A percentile compares a stretch with the other conserved stretches of the same genome.
Conservation (phyloP, 2,888 invertebrate genomes). For the Diplolepis rosae region DNA sequence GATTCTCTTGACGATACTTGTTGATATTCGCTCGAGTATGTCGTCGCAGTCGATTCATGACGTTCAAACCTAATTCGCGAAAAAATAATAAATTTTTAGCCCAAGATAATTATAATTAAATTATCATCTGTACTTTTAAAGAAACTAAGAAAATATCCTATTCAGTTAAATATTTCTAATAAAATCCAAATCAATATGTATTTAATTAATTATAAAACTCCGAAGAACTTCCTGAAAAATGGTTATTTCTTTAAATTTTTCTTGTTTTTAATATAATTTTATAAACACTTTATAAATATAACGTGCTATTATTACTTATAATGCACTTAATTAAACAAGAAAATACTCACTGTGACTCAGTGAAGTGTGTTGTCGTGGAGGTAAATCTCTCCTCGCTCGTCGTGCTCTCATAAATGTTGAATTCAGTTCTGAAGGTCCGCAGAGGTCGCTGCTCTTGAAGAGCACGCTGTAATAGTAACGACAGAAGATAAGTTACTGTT, state of each 20-base stretch:
- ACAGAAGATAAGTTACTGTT: slow-evolving; percentile 60
- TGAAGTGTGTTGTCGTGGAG: slow-evolving; percentile 80
- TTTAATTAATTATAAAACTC: not conserved
- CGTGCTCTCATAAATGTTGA: slow-evolving; percentile 83
- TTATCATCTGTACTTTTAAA: too few species aligned
- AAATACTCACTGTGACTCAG: slow-evolving; percentile 77
- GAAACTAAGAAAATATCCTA: not conserved
- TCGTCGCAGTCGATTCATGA: slow-evolving; percentile 59
- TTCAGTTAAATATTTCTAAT: not conserved
- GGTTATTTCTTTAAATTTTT: not conserved
- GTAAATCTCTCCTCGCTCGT: slow-evolving; percentile 79
- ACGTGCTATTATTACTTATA: not conserved
- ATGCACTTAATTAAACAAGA: not conserved
- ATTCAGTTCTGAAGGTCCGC: slow-evolving; percentile 88
- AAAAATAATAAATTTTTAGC: not conserved
- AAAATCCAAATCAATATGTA: too few species aligned
- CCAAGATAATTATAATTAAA: not conserved
- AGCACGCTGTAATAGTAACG: slow-evolving; percentile 69
- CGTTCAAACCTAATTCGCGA: slow-evolving; percentile 61
- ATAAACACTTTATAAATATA: not conserved
- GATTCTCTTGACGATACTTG: slow-evolving; percentile 60
- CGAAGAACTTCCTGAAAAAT: too few species aligned
- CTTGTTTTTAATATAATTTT: not conserved
- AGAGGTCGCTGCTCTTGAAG: slow-evolving; percentile 77
- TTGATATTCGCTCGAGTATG: slow-evolving; percentile 57